Percentiles rank a stretch among this genome's conserved stretches.
phyloP scores from a whole-genome alignment of 2,888 invertebrate genomes.

The Drosophila yooni region DNA sequence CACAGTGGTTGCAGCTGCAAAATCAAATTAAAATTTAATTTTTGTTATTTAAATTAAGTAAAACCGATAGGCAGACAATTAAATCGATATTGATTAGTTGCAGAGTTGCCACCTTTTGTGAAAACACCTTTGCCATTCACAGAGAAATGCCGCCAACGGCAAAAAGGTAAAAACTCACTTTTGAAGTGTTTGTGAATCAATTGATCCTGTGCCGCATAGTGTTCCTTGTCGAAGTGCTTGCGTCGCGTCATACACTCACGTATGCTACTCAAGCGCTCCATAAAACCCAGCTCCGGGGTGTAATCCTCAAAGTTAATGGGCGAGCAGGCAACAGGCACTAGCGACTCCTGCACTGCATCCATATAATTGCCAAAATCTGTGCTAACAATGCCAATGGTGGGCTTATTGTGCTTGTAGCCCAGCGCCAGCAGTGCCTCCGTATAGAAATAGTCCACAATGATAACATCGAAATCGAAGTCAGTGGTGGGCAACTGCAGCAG shows the following conservation, averaged over 20 bases:
- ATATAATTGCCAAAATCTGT: slow-evolving; percentile 85
- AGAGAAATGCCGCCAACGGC: slow-evolving; percentile 11
- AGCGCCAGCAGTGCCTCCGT: slow-evolving; percentile 85
- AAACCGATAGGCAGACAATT: not conserved
- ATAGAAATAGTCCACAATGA: slow-evolving; percentile 85
- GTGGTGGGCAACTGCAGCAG: slow-evolving; percentile 76
- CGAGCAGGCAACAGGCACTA: slow-evolving; percentile 85
- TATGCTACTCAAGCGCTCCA: slow-evolving; percentile 86
- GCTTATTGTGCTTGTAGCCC: slow-evolving; percentile 83
- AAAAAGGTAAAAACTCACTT: slow-evolving; percentile 54
- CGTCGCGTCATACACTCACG: slow-evolving; percentile 81
- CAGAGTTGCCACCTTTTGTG: slow-evolving; percentile 3
- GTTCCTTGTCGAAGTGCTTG: slow-evolving; percentile 74
- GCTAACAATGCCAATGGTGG: slow-evolving; percentile 83
- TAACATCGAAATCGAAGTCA: slow-evolving; percentile 84
- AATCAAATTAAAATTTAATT: not conserved
- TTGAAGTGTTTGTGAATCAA: slow-evolving; percentile 82
- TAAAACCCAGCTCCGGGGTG: slow-evolving; percentile 84
- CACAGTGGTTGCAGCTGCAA: slow-evolving; percentile 61
- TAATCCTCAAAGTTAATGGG: slow-evolving; percentile 85
- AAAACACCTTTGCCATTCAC: slow-evolving; percentile 17
- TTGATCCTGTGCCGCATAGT: slow-evolving; percentile 81
- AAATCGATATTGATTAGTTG: not conserved
- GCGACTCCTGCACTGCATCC: slow-evolving; percentile 85
- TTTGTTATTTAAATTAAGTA: not conserved